A percentile compares a stretch with the other conserved stretches of the same genome.
Conservation (phyloP, 37 sponge, comb jelly and placozoan species). For the Oscarella lobularis region DNA sequence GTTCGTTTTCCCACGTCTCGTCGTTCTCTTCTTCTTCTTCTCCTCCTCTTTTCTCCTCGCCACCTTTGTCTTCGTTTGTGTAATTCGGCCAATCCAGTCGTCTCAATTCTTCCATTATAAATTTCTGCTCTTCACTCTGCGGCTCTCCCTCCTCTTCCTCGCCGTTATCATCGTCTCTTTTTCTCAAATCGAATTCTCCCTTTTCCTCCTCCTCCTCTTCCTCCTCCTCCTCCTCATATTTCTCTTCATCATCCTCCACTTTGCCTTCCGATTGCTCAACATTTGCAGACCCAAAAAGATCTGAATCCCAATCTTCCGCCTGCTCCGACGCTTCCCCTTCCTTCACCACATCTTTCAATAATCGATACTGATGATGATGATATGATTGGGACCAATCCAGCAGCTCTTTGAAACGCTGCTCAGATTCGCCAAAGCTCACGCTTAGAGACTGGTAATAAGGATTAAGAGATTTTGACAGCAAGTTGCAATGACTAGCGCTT, state of each 20-base stretch:
- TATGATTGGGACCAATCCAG: neutral
- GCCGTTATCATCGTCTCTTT: neutral
- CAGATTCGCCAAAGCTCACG: neutral
- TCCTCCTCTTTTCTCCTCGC: neutral
- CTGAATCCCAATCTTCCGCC: neutral
- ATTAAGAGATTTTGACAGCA: constrained; percentile 62
- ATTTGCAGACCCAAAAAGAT: no score
- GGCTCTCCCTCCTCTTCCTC: neutral
- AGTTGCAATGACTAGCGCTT: constrained; percentile 58
- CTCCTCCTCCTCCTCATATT: no score
- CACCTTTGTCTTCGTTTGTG: no score
- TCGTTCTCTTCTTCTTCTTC: neutral
- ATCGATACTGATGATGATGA: neutral
- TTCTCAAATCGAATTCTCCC: neutral
- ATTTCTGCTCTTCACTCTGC: neutral
- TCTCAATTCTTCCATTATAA: neutral
- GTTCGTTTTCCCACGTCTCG: neutral
- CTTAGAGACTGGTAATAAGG: neutral
- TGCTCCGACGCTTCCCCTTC: neutral
- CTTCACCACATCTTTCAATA: neutral
- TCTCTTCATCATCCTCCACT: no score
- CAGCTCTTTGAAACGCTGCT: neutral
- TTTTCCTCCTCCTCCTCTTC: neutral
- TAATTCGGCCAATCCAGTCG: no score
- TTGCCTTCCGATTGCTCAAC: no score